Conservation (phyloP, 2,888 invertebrate species). For the Pachycephus smyrnensis region DNA sequence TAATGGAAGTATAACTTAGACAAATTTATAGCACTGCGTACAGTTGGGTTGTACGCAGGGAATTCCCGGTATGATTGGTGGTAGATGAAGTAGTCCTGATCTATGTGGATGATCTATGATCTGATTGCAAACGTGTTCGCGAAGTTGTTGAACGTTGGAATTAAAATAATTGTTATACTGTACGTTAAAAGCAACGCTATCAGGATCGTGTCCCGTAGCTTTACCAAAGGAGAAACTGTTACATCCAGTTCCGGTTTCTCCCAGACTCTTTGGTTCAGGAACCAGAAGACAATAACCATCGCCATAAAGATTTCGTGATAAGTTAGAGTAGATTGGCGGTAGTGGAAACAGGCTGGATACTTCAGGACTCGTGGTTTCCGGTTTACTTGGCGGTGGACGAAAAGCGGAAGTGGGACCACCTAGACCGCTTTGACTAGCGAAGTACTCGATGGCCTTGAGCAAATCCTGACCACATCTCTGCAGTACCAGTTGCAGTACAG, state of each 20-base stretch:
- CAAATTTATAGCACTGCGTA: conserved; percentile 60
- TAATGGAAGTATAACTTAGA: conserved; percentile 25
- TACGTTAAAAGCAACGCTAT: conserved; percentile 47
- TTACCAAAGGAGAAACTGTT: conserved; percentile 14
- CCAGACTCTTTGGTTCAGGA: conserved; percentile 49
- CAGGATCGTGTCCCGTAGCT: conserved; percentile 37
- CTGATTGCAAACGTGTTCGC: conserved; percentile 48
- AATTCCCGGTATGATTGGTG: conserved; percentile 56
- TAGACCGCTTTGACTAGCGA: conserved; percentile 62
- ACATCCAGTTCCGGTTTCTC: conserved; percentile 21
- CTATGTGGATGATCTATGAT: conserved; percentile 34
- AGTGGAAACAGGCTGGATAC: conserved; percentile 32
- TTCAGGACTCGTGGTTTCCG: conserved; percentile 14
- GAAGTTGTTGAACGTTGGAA: conserved; percentile 48
- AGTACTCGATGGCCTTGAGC: conserved; percentile 90
- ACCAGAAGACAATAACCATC: conserved; percentile 55
- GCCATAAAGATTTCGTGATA: conserved; percentile 50
- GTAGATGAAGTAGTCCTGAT: conserved; percentile 46
- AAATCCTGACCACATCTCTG: conserved; percentile 93
- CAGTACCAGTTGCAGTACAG: conserved; percentile 90
- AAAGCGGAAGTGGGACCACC: conserved; percentile 36
- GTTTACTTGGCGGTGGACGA: conserved; percentile 29
- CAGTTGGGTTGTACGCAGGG: conserved; percentile 63
- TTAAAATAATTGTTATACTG: conserved; percentile 54
- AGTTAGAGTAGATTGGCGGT: conserved; percentile 50